These are phyloP conservation scores for Drosophila eohydei DNA, from an alignment of 2,888 invertebrate genomes.

Conservation along the genomic window DNA sequence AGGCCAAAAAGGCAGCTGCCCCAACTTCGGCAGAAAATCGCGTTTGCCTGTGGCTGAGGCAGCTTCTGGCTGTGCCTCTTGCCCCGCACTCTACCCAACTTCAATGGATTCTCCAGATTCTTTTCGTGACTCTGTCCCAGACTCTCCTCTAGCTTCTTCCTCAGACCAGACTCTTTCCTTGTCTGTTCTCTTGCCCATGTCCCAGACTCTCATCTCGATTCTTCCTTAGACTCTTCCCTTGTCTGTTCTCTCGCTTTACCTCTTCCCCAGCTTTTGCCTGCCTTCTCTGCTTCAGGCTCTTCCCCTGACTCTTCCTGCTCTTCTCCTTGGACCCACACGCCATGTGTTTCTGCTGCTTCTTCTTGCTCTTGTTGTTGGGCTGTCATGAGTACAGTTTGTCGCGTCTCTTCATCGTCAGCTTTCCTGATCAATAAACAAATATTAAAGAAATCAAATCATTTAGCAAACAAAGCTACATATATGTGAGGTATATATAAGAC, in stretches of 20 bases:
- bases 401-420: conserved; percentile 33
- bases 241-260: neutral
- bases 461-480: neutral
- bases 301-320: conserved; percentile 7
- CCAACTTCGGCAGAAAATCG: conserved; percentile 11
- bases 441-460: conserved; percentile 12
- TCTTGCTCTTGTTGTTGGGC: conserved; percentile 26
- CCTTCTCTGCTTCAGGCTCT: no score
- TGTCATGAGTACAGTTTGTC: conserved; percentile 65
- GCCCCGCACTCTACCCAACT: neutral
- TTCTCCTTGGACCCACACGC: neutral
- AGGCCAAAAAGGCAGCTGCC: conserved; percentile 44
- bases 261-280: neutral
- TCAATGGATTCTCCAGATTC: neutral
- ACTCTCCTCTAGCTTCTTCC: neutral
- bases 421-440: conserved; percentile 50
- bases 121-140: neutral
- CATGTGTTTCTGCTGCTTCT: conserved; percentile 1
- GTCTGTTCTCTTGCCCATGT: neutral
- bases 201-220: neutral
- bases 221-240: neutral
- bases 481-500: neutral
- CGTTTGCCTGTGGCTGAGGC: conserved; percentile 18
- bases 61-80: conserved; percentile 10
- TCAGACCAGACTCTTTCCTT: no score